Evolutionary conservation across 2,797 vertebrate species (phyloP).

Genomic region (Paedocypris micromegethes): DNA sequence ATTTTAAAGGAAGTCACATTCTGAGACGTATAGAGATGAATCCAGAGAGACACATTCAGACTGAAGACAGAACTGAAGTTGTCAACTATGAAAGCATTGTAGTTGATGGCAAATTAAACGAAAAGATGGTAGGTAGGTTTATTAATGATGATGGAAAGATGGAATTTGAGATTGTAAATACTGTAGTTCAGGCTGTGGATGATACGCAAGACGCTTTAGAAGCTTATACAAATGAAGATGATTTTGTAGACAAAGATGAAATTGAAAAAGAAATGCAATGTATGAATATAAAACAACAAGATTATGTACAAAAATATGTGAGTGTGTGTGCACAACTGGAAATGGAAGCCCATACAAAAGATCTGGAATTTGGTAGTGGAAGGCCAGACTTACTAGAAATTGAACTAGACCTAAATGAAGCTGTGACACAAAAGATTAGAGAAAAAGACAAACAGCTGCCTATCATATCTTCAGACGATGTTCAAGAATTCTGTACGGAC

Average conservation of each 20-base stretch:
- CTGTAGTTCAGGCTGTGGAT: slow-evolving; percentile 24
- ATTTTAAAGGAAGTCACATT: not conserved
- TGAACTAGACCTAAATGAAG: slow-evolving; percentile 2
- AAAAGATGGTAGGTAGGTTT: not conserved
- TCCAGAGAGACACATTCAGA: not conserved
- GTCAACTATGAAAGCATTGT: not conserved
- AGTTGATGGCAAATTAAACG: slow-evolving; percentile 8
- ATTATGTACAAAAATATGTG: no score
- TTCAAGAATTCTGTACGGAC: slow-evolving; percentile 3
- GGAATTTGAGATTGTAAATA: slow-evolving; percentile 25
- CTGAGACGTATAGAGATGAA: not conserved
- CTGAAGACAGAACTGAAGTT: slow-evolving; percentile 3
- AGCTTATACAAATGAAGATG: not conserved
- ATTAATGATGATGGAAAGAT: slow-evolving; percentile 7
- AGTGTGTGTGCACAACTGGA: not conserved
- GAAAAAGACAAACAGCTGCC: slow-evolving; percentile 10
- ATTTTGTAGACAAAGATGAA: not conserved
- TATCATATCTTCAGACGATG: not conserved
- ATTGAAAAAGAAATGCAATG: slow-evolving; percentile 1
- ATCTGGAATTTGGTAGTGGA: not conserved
- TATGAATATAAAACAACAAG: not conserved
- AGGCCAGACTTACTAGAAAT: not conserved
- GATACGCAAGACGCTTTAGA: slow-evolving; percentile 31
- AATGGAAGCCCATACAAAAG: not conserved
- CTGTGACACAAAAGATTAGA: not conserved